A percentile compares a stretch with the other conserved stretches of the same genome.
These are phyloP conservation scores for Ochlodes sylvanus DNA, from an alignment of 2,888 invertebrate species.

Conservation along the genomic window DNA sequence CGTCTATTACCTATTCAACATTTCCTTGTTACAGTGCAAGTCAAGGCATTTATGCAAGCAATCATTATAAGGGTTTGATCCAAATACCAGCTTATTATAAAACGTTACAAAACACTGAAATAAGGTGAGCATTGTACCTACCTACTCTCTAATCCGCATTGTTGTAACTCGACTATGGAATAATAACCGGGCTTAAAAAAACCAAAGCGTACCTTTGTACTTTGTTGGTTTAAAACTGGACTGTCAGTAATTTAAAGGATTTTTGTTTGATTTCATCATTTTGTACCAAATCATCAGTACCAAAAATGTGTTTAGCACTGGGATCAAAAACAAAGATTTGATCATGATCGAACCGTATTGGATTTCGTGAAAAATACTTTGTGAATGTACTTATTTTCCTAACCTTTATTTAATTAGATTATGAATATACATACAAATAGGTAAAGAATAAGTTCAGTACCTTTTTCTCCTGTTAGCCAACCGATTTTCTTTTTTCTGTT, in stretches of 20 bases:
- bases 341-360: no score
- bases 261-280: constrained; percentile 10
- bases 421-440: no score
- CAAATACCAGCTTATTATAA: constrained; percentile 38
- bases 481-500: no score
- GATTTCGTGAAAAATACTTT: no score
- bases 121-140: constrained; percentile 40
- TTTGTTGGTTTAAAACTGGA: constrained; percentile 23
- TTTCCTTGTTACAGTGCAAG: constrained; percentile 8
- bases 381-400: no score
- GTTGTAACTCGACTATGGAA: constrained; percentile 40
- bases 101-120: constrained; percentile 36
- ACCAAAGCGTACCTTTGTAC: constrained; percentile 17
- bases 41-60: constrained; percentile 35
- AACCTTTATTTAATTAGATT: no score
- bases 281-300: background rate
- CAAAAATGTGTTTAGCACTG: no score
- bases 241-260: constrained; percentile 19
- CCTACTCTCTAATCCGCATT: constrained; percentile 43
- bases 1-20: background rate
- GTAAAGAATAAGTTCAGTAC: no score
- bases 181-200: constrained; percentile 39
- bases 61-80: constrained; percentile 32
- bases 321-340: no score
- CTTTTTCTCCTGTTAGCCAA: no score